These are phyloP conservation scores for Pollenia angustigena DNA, from an alignment of 2,888 invertebrate genomes.

Conservation along the genomic window DNA sequence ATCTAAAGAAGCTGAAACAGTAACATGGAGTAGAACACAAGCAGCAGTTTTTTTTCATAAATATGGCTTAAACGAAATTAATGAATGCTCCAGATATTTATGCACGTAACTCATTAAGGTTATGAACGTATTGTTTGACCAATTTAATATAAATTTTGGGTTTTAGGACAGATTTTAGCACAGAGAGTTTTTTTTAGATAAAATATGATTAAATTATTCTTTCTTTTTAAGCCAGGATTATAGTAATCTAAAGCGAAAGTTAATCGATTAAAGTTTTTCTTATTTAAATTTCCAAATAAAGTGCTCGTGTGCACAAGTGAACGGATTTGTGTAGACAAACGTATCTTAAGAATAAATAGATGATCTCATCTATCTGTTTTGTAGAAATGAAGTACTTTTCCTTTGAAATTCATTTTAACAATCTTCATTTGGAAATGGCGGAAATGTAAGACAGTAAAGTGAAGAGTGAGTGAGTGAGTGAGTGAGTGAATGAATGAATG, in stretches of 20 bases:
- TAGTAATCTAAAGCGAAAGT: conserved; percentile 29
- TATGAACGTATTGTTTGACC: not conserved
- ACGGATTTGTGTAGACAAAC: conserved; percentile 48
- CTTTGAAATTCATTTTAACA: conserved; percentile 63
- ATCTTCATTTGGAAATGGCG: conserved; percentile 60
- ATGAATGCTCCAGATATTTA: no score
- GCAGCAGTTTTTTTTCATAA: not conserved
- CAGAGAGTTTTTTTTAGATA: not conserved
- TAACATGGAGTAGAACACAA: not conserved
- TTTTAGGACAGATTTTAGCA: not conserved
- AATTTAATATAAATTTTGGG: not conserved
- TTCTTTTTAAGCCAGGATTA: not conserved
- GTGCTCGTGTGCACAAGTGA: conserved; percentile 54
- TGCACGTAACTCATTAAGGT: not conserved
- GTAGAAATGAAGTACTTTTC: conserved; percentile 63
- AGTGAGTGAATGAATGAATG: conserved; percentile 58
- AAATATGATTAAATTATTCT: not conserved
- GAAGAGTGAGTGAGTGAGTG: conserved; percentile 51
- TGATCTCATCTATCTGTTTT: conserved; percentile 55
- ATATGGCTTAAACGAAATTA: not conserved
- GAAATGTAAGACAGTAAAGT: conserved; percentile 64
- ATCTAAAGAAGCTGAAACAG: conserved; percentile 20
- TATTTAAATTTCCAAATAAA: conserved; percentile 34
- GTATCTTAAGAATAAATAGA: conserved; percentile 67
- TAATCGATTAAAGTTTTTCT: conserved; percentile 15